Percentiles rank a stretch among this genome's conserved stretches.
Evolutionary conservation across 2,113 vertebrate species (phyloP).

Genomic region (Egretta garzetta): DNA sequence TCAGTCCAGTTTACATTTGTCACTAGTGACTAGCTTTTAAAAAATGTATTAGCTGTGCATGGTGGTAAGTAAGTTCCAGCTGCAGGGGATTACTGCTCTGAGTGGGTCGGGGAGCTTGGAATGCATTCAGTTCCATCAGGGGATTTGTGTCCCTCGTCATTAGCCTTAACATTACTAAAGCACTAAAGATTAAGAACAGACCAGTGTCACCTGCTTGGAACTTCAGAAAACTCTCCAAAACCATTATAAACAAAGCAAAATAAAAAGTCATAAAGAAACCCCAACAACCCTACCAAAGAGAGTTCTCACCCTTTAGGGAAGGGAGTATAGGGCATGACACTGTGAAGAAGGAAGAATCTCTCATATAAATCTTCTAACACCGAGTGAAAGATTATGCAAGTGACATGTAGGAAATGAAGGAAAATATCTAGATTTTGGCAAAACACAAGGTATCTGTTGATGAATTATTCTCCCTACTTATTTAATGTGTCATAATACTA

Average conservation of each 20-base stretch:
- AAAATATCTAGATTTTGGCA: slow-evolving; percentile 26
- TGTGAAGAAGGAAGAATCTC: background rate
- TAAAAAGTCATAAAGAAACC: background rate
- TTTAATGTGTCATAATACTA: slow-evolving; percentile 40
- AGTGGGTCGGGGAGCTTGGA: slow-evolving; percentile 90
- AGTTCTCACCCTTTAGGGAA: background rate
- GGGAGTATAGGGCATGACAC: background rate
- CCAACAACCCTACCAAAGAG: background rate
- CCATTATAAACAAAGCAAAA: slow-evolving; percentile 45
- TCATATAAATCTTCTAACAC: background rate
- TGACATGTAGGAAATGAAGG: slow-evolving; percentile 7
- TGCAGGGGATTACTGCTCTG: slow-evolving; percentile 96
- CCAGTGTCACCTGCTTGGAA: slow-evolving; percentile 81
- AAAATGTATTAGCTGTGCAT: slow-evolving; percentile 93
- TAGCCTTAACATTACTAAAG: slow-evolving; percentile 81
- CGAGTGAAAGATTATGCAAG: background rate
- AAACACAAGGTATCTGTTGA: background rate
- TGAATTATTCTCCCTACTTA: slow-evolving; percentile 49
- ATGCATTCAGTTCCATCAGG: slow-evolving; percentile 87
- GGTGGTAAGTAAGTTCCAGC: slow-evolving; percentile 91
- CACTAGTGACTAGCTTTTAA: slow-evolving; percentile 92
- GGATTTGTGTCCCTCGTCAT: slow-evolving; percentile 86
- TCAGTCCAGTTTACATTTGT: slow-evolving; percentile 88
- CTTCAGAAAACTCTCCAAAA: slow-evolving; percentile 67
- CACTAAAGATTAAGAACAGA: slow-evolving; percentile 82